phyloP scores from a whole-genome alignment of 2,113 vertebrate genomes.

The Heliornis fulica region DNA sequence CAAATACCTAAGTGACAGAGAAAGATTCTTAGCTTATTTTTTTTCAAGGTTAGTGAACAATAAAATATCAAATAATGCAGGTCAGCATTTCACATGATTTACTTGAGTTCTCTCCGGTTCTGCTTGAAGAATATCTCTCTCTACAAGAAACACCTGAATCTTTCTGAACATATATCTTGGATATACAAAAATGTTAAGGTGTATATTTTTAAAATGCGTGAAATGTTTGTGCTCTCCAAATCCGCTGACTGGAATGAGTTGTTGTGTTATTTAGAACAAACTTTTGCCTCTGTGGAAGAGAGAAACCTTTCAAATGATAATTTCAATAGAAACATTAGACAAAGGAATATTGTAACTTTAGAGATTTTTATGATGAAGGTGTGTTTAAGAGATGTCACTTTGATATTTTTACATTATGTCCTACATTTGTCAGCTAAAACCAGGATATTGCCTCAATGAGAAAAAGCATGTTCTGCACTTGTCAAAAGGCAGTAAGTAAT shows the following conservation, averaged over 20 bases:
- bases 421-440: constrained; percentile 99
- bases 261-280: constrained; percentile 78
- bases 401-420: constrained; percentile 99
- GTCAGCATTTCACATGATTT: constrained; percentile 30
- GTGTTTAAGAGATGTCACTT: constrained; percentile 93
- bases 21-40: constrained; percentile 18
- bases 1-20: constrained; percentile 31
- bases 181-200: neutral
- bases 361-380: constrained; percentile 89
- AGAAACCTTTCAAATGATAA: constrained; percentile 78
- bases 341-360: constrained; percentile 87
- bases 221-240: constrained; percentile 15
- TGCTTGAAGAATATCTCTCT: neutral
- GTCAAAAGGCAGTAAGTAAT: constrained; percentile 99
- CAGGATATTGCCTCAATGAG: constrained; percentile 99
- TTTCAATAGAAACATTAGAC: constrained; percentile 81
- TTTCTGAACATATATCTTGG: neutral
- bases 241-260: constrained; percentile 58
- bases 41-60: neutral
- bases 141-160: constrained; percentile 5
- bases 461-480: constrained; percentile 99
- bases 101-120: constrained; percentile 9
- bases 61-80: constrained; percentile 43
- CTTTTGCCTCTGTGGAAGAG: constrained; percentile 73
- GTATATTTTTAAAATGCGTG: constrained; percentile 31